Percentiles rank a stretch among this genome's conserved stretches.
Evolutionary conservation across 2,888 invertebrate genomes (phyloP).

Genomic region (Catocala fraxini): DNA sequence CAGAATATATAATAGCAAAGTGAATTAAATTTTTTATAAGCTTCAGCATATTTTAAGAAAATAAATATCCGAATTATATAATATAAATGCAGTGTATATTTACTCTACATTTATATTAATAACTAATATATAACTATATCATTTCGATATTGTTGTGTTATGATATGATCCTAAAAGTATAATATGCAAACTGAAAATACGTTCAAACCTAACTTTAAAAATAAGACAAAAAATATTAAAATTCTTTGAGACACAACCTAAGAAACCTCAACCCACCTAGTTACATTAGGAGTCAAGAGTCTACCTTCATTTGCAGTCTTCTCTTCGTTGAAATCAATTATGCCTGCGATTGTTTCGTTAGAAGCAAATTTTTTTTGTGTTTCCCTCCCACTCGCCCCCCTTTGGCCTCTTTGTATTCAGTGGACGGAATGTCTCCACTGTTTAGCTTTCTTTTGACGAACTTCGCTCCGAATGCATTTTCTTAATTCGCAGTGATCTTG

Average conservation of each 20-base stretch:
- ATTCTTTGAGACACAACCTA: background rate
- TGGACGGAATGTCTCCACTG: slow-evolving; percentile 71
- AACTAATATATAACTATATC: too few relatives aligned
- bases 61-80: too few relatives aligned
- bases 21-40: too few relatives aligned
- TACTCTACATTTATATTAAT: too few relatives aligned
- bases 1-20: too few relatives aligned
- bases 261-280: slow-evolving; percentile 19
- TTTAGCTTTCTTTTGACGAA: slow-evolving; percentile 86
- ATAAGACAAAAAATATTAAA: too few relatives aligned
- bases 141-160: too few relatives aligned
- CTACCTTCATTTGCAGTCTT: slow-evolving; percentile 78
- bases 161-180: too few relatives aligned
- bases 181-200: background rate
- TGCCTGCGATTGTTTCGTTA: slow-evolving; percentile 86
- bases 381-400: slow-evolving; percentile 35
- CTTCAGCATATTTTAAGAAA: too few relatives aligned
- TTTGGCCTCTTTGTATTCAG: slow-evolving; percentile 77
- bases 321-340: slow-evolving; percentile 85
- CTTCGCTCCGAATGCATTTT: slow-evolving; percentile 67
- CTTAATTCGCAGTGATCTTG: slow-evolving; percentile 60
- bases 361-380: slow-evolving; percentile 80
- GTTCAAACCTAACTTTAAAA: background rate
- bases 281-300: slow-evolving; percentile 43
- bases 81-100: too few relatives aligned